Conservation (phyloP, 2,797 vertebrate genomes). For the Kryptopterus vitreolus region DNA sequence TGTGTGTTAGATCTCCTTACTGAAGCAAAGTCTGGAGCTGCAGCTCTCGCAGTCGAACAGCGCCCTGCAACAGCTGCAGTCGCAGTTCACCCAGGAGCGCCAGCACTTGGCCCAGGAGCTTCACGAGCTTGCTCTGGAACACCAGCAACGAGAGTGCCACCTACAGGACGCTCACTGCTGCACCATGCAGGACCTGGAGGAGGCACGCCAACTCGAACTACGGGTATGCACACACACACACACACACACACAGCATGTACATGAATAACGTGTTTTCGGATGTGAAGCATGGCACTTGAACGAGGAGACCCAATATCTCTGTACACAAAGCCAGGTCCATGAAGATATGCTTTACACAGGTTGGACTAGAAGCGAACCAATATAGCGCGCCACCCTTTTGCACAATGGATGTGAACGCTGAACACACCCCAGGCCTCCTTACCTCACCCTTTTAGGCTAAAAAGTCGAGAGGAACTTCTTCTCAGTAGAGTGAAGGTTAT, state of each 20-base stretch:
- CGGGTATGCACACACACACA: slow-evolving; percentile 70
- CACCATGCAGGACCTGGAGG: slow-evolving; percentile 92
- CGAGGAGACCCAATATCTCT: no score
- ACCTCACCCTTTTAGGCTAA: no score
- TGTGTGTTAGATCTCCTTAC: slow-evolving; percentile 83
- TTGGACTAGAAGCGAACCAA: no score
- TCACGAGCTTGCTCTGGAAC: slow-evolving; percentile 89
- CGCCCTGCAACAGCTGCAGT: slow-evolving; percentile 92
- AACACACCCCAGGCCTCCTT: no score
- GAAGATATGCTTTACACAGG: no score
- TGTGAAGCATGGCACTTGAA: no score
- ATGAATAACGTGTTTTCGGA: no score
- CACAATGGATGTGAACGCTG: no score
- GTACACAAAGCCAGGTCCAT: no score
- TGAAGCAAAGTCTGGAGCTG: slow-evolving; percentile 96
- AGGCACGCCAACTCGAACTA: slow-evolving; percentile 88
- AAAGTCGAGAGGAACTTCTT: no score
- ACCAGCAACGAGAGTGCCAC: slow-evolving; percentile 88
- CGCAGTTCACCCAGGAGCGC: slow-evolving; percentile 93
- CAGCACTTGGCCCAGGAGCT: slow-evolving; percentile 94
- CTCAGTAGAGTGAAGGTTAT: no score
- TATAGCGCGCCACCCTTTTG: no score
- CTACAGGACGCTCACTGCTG: slow-evolving; percentile 93
- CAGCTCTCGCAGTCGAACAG: slow-evolving; percentile 96
- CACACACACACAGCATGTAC: not conserved